phyloP scores from a whole-genome alignment of 2,888 invertebrate species.

The Eristalis pertinax region DNA sequence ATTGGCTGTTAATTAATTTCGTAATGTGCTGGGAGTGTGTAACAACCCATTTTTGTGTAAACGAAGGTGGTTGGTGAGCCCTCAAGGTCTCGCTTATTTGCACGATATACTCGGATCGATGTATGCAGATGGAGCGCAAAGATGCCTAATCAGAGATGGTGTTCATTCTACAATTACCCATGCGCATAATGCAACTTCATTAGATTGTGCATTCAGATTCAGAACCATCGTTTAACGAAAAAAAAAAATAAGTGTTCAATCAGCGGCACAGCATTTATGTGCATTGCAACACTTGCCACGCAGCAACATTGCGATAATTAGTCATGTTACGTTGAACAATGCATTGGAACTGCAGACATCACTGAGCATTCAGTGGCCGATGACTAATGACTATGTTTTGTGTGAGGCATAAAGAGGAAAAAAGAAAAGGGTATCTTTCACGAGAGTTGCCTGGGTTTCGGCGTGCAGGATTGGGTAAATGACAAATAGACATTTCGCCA shows the following conservation, averaged over 20 bases:
- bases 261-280: neutral
- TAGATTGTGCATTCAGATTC: neutral
- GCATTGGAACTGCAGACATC: neutral
- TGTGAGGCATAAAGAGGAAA: neutral
- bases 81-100: neutral
- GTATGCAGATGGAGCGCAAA: neutral
- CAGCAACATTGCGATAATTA: neutral
- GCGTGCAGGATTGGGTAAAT: neutral
- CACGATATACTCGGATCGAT: neutral
- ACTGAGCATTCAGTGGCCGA: neutral
- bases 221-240: neutral
- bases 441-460: neutral
- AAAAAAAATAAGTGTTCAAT: neutral
- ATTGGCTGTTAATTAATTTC: conserved; percentile 30
- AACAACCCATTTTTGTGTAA: neutral
- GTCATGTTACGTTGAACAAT: neutral
- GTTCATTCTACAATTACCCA: neutral
- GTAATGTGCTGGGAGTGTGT: neutral
- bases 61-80: neutral
- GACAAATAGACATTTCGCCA: neutral
- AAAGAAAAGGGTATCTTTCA: neutral
- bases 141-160: neutral
- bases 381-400: neutral
- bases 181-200: neutral
- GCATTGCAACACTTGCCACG: neutral